Evolutionary conservation across 1,140 invertebrate species (phyloP).

Genomic region (Sarcophaga bullata): DNA sequence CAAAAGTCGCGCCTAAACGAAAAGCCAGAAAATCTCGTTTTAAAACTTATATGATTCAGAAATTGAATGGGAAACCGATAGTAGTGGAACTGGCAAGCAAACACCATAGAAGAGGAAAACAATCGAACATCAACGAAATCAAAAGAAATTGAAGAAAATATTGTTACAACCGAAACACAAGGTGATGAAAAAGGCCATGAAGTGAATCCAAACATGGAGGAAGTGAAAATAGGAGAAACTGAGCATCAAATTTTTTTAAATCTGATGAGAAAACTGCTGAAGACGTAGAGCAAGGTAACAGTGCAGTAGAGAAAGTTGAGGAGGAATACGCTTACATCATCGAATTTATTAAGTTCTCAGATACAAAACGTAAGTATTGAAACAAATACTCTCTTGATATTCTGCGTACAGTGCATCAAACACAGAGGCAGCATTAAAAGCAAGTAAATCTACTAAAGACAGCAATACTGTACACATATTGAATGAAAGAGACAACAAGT

Average conservation of each 20-base stretch:
- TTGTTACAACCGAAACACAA: background rate
- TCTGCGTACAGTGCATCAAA: constrained; percentile 37
- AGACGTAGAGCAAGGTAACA: background rate
- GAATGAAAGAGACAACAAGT: too few relatives aligned
- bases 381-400: constrained; percentile 43
- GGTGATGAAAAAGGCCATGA: background rate
- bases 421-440: constrained; percentile 20
- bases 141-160: background rate
- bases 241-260: background rate
- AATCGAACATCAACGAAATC: background rate
- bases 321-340: background rate
- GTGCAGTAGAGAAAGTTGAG: too few relatives aligned
- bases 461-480: background rate
- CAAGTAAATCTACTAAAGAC: background rate
- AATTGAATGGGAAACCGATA: background rate
- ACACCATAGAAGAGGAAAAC: background rate
- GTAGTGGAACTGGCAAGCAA: background rate
- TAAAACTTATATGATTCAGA: constrained; percentile 20
- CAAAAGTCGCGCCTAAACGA: background rate
- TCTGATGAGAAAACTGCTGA: background rate
- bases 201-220: background rate
- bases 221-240: background rate
- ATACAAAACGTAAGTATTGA: constrained; percentile 39
- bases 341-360: background rate
- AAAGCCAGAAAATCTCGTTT: constrained; percentile 16